A percentile compares a stretch with the other conserved stretches of the same genome.
phyloP scores from a whole-genome alignment of 2,888 invertebrate species.

The Hypomecis atomaria region DNA sequence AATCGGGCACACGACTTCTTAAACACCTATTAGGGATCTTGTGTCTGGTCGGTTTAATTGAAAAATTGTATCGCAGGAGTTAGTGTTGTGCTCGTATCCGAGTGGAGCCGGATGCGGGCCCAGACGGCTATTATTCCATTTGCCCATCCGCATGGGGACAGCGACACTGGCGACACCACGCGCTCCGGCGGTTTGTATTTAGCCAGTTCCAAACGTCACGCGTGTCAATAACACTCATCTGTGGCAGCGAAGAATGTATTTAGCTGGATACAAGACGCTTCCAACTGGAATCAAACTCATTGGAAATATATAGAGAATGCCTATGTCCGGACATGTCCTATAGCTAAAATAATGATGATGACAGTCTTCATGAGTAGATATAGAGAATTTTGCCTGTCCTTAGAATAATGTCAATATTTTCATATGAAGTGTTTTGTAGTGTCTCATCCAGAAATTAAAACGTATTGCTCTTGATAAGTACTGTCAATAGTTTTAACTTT shows the following conservation, averaged over 20 bases:
- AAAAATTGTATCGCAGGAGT: constrained; percentile 84
- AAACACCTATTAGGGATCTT: constrained; percentile 85
- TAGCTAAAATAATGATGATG: too few species aligned
- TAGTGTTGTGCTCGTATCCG: constrained; percentile 75
- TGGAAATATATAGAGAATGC: too few species aligned
- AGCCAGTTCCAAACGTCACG: constrained; percentile 44
- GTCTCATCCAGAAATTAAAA: too few species aligned
- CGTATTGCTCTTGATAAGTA: too few species aligned
- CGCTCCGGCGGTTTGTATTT: constrained; percentile 4
- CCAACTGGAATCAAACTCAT: too few species aligned
- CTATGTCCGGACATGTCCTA: too few species aligned
- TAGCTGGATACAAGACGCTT: too few species aligned
- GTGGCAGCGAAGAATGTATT: not conserved
- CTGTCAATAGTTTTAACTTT: too few species aligned
- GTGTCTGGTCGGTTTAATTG: constrained; percentile 84
- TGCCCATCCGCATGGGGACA: constrained; percentile 83
- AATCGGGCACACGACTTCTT: constrained; percentile 84
- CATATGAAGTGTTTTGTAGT: not conserved
- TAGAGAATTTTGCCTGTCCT: not conserved
- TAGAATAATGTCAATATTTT: not conserved
- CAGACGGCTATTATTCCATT: constrained; percentile 84
- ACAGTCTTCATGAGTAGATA: too few species aligned
- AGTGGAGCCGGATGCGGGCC: constrained; percentile 83
- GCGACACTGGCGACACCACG: constrained; percentile 23
- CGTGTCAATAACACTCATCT: constrained; percentile 76